phyloP scores from a whole-genome alignment of 2,888 invertebrate genomes.

The Drosophila robusta region DNA sequence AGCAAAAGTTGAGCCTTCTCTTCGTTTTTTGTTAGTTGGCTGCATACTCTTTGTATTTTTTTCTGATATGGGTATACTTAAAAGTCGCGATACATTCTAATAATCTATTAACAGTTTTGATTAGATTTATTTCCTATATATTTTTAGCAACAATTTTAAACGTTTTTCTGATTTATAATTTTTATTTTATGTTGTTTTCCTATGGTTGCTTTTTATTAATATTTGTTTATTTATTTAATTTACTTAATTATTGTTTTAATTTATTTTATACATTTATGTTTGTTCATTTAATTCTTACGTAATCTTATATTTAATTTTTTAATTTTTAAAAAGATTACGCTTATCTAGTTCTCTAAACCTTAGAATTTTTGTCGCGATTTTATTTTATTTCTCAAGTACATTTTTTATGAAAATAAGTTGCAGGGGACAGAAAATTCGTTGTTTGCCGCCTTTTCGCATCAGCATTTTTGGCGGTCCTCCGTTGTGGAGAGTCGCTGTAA shows the following conservation, averaged over 20 bases:
- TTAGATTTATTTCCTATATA: neutral
- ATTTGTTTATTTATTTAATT: too few species aligned
- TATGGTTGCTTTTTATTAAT: too few species aligned
- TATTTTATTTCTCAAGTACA: neutral
- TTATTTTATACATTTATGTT: neutral
- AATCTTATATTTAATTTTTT: neutral
- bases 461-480: constrained; percentile 31
- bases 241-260: too few species aligned
- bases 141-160: too few species aligned
- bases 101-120: neutral
- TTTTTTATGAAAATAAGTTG: too few species aligned
- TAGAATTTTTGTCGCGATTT: too few species aligned
- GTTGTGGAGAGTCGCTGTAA: constrained; percentile 20
- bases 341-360: too few species aligned
- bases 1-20: constrained; percentile 57
- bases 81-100: too few species aligned
- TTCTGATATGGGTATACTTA: neutral
- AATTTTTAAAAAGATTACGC: too few species aligned
- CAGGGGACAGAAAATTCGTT: constrained; percentile 32
- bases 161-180: too few species aligned
- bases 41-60: neutral
- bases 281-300: neutral
- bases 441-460: constrained; percentile 14
- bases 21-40: constrained; percentile 51
- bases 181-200: too few species aligned